Conservation (phyloP, 92 coral and sea anemone genomes). For the Actinostola sp. region DNA sequence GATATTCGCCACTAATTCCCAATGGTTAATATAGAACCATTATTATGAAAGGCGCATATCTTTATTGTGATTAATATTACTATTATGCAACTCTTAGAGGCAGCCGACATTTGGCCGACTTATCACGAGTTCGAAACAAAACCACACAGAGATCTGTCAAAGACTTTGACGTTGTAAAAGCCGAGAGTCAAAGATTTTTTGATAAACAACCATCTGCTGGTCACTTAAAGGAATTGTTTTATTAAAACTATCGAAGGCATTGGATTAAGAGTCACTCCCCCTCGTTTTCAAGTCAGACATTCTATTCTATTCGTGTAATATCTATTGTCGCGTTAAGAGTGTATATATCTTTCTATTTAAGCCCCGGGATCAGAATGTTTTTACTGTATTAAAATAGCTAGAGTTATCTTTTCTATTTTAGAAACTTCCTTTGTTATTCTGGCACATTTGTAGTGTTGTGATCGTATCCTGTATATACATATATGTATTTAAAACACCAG, state of each 20-base stretch:
- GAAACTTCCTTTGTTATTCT: neutral
- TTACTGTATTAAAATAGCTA: too few species aligned
- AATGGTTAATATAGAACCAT: slow-evolving; percentile 23
- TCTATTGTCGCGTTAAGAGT: too few species aligned
- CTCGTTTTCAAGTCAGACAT: neutral
- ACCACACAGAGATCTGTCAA: slow-evolving; percentile 20
- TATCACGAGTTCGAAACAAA: slow-evolving; percentile 10
- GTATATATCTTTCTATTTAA: neutral
- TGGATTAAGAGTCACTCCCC: slow-evolving; percentile 7
- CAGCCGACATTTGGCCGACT: neutral
- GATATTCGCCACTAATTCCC: slow-evolving; percentile 11
- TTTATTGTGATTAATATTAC: slow-evolving; percentile 4
- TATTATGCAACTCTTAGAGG: neutral
- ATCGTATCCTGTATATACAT: neutral
- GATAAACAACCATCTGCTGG: slow-evolving; percentile 10
- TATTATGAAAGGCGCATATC: slow-evolving; percentile 8
- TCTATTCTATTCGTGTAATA: neutral
- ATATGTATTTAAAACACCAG: too few species aligned
- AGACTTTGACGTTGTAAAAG: slow-evolving; percentile 5
- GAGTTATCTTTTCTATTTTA: too few species aligned
- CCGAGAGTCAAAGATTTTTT: slow-evolving; percentile 4
- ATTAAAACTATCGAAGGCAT: slow-evolving; percentile 1
- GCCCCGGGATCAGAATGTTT: too few species aligned
- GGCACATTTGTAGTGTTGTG: neutral
- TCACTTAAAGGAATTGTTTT: slow-evolving; percentile 1